These are phyloP conservation scores for Cygnus buccinator DNA, from an alignment of 2,113 vertebrate species.

Conservation along the genomic window DNA sequence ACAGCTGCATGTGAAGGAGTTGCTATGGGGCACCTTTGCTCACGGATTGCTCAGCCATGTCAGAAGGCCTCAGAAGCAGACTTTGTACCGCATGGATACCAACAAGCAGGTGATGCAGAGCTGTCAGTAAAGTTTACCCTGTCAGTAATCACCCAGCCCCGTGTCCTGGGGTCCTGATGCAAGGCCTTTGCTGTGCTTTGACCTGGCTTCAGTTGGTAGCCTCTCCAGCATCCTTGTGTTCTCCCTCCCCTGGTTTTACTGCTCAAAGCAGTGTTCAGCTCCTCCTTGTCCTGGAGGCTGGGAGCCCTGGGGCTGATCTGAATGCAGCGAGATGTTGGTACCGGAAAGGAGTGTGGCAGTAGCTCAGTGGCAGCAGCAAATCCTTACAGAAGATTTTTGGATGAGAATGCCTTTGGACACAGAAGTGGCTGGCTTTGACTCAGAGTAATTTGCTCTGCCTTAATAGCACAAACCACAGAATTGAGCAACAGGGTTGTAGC, in stretches of 20 bases:
- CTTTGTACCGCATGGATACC: neutral
- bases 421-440: slow-evolving; percentile 4
- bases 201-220: neutral
- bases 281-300: neutral
- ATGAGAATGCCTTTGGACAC: neutral
- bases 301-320: neutral
- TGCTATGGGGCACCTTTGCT: neutral
- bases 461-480: slow-evolving; percentile 2
- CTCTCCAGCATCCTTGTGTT: neutral
- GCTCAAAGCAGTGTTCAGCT: neutral
- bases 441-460: neutral
- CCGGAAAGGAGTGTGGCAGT: neutral
- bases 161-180: neutral
- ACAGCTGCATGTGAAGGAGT: neutral
- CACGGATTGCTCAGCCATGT: accelerated
- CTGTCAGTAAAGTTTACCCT: neutral
- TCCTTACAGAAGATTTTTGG: neutral
- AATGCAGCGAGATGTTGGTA: neutral
- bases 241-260: neutral
- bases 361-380: neutral
- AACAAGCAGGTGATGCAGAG: neutral
- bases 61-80: neutral
- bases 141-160: neutral
- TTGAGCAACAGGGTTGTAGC: neutral
- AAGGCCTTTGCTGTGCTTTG: neutral